Base-by-base conservation (phyloP, 2,888 invertebrate genomes). In the Fissipunctia ypsillon region DNA sequence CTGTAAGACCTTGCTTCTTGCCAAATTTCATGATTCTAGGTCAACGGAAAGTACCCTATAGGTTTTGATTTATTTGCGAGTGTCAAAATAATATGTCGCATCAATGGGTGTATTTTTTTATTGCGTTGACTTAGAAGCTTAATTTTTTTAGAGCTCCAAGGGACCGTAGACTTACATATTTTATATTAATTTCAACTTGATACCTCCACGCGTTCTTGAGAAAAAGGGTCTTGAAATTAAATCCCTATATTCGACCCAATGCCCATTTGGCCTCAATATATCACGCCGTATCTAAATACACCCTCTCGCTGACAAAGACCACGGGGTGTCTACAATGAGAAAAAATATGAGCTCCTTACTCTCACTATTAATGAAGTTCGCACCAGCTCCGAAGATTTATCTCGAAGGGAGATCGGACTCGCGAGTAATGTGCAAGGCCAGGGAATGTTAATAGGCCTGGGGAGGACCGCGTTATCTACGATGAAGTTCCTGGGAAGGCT, bases 381-480 rank as follows among this genome's bases (percentile, higher is more conserved):
- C 71, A 76, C 71, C 68, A 75, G 61, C 70, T 71, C 43, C n/a
- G 64, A 74, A 86, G 85, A 86, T 85, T 87, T 87, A 85, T 86
- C 76, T 80, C 25, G 48, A 69, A 73, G 71, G 76, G 84, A 84
- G 77, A 70, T 76, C 77, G 72, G 80, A 52, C 71, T 75, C 35
- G 56, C 75, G 80, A 84, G 82, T 85, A 87, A 83, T 84, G 85
- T 78, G 73, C 80, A 76, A 67, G 78, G 64, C 73, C 75, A 78
- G 73, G 73, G 84, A 85, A 88, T 86, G 84, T 84, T 88, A 87
- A 88, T 87, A 81, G 88, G 86, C 70, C 72, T 52, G 63, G 77
- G 77, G 80, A 79, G 71, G 76, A 67, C 72, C 74, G 82, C 63
- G 81, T 87, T 86, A 87, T 84, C 76, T 57, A 38, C 57, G 41